Base-by-base conservation (phyloP, 2,888 invertebrate genomes). In the Phyllotreta striolata region DNA sequence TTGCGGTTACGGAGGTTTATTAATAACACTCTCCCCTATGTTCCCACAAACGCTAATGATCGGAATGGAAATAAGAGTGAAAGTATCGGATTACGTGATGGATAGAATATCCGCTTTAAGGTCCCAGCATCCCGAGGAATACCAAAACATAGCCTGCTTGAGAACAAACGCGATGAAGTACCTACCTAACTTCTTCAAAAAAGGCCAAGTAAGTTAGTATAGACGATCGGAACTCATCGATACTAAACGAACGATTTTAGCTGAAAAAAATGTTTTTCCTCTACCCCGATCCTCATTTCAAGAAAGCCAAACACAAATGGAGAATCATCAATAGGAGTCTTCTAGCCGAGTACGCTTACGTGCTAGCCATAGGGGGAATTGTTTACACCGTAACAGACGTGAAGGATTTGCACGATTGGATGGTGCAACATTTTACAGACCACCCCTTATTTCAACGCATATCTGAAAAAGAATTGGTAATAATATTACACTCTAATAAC, bases 201-300 rank as follows among this genome's bases (percentile, higher is more conserved):
- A 98, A 84, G 95, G 92, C 68, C 98, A 96, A 87, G 93, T 92
- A 82, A 46, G 46, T 56, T 55, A 55, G 47, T 6, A 2, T 6
- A 8, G 2, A 5, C 7, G 10, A 24, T 24, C 4, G 1, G 24
- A 24, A 24, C 24, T 1, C 1, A 24, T 24, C 4, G 4, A 24
- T 24, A 24, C 24, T 24, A 4, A 24, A 24, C 4, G 24, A 24
- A 24, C 4, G 24, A 24, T 87, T 86, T 70, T 84, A 97, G 91
- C 83, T 98, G 46, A 89, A 89, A 67, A 98, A 98, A 83, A 95
- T 99, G 91, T 99, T 99, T 82, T 98, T 99, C 82, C 84, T 99
- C 12, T 99, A 97, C 82, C 99, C 99, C 24, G 99, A 99, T 84
- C 99, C 99, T 37, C 99, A 99, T 84, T 99, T 99, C 81, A 99